These are phyloP conservation scores for Pedetes capensis DNA, from an alignment of 2,113 vertebrate species.

Conservation along the genomic window DNA sequence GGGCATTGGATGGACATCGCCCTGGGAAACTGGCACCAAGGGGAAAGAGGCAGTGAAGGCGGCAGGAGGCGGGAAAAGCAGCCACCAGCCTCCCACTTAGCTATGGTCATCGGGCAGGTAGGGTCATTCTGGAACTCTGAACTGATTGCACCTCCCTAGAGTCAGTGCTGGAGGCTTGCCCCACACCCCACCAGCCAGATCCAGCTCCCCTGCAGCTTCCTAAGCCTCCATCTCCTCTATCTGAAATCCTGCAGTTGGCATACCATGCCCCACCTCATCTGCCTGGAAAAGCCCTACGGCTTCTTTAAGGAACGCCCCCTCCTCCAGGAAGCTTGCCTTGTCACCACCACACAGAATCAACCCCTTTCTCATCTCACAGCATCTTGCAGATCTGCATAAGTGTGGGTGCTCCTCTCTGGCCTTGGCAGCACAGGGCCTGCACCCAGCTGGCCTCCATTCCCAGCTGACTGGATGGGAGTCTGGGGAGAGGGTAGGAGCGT, in stretches of 20 bases:
- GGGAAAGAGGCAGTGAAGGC: background rate
- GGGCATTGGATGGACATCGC: background rate
- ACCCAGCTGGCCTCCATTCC: rapidly evolving
- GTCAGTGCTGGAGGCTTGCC: background rate
- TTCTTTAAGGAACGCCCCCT: background rate
- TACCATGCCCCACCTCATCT: background rate
- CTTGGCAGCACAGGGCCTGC: background rate
- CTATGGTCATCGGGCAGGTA: background rate
- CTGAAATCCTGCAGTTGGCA: background rate
- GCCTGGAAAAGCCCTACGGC: background rate
- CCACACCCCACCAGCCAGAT: background rate
- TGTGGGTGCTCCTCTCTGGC: rapidly evolving
- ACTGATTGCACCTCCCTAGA: too few species aligned
- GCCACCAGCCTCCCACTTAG: too few species aligned
- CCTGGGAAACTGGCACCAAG: background rate
- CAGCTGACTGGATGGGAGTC: too few species aligned
- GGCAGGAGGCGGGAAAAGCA: rapidly evolving
- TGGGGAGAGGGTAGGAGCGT: rapidly evolving
- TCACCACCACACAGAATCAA: background rate
- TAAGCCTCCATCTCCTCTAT: background rate
- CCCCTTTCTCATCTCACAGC: background rate
- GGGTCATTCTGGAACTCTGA: background rate
- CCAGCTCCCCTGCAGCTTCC: background rate
- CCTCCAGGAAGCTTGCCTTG: background rate
- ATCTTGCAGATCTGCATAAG: rapidly evolving